Percentiles rank a stretch among this genome's conserved stretches.
These are phyloP conservation scores for Cryptoprocta ferox DNA, from an alignment of 2,797 vertebrate species.

Conservation along the genomic window DNA sequence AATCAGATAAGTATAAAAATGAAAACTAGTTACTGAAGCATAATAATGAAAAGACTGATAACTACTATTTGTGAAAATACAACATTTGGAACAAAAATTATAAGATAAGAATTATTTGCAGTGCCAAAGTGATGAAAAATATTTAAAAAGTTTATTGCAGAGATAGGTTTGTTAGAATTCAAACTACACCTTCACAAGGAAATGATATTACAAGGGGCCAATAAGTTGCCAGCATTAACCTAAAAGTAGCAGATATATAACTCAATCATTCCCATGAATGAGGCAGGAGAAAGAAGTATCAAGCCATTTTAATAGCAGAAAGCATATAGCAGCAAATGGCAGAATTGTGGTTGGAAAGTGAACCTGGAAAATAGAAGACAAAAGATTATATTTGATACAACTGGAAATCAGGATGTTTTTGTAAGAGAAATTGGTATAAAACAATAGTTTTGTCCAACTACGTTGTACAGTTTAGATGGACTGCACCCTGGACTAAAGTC, in stretches of 20 bases:
- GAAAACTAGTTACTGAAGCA: background rate
- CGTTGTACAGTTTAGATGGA: background rate
- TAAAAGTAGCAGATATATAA: slow-evolving; percentile 22
- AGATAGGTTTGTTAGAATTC: background rate
- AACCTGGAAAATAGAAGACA: background rate
- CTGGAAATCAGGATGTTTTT: background rate
- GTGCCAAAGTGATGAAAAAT: background rate
- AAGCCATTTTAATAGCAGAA: background rate
- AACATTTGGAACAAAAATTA: background rate
- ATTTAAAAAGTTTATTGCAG: slow-evolving; percentile 6
- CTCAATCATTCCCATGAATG: background rate
- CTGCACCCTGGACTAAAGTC: background rate
- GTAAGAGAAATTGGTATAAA: background rate
- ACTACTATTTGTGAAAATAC: slow-evolving; percentile 52
- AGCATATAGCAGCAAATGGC: background rate
- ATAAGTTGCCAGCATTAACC: slow-evolving; percentile 1
- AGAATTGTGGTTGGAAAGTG: background rate
- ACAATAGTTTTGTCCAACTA: background rate
- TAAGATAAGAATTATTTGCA: background rate
- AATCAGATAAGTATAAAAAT: slow-evolving; percentile 42
- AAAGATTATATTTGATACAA: background rate
- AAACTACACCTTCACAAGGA: slow-evolving; percentile 5
- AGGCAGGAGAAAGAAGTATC: background rate
- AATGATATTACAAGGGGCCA: background rate
- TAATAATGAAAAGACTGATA: background rate